These are phyloP conservation scores for Brachyhypopomus occidentalis DNA, from an alignment of 2,113 vertebrate species.

Conservation along the genomic window DNA sequence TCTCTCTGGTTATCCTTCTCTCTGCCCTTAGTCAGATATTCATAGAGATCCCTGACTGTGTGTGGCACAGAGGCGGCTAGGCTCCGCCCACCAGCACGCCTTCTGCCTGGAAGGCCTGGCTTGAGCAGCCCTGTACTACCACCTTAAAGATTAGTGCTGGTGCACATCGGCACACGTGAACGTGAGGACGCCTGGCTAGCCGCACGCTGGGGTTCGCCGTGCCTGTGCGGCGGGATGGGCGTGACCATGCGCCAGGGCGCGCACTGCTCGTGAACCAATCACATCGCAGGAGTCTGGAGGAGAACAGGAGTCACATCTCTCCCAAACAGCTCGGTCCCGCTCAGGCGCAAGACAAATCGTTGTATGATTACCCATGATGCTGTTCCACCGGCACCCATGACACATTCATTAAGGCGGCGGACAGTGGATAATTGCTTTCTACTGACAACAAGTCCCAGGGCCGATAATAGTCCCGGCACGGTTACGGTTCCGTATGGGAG, in stretches of 20 bases:
- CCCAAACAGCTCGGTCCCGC: constrained; percentile 32
- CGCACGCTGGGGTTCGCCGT: too few species aligned
- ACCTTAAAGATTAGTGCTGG: too few species aligned
- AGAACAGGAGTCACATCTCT: constrained; percentile 7
- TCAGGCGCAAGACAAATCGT: constrained; percentile 58
- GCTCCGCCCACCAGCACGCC: background rate
- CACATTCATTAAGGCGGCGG: constrained; percentile 56
- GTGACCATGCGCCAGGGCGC: too few species aligned
- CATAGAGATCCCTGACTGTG: background rate
- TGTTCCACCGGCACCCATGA: constrained; percentile 59
- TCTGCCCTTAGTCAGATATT: background rate
- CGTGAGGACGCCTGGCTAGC: too few species aligned
- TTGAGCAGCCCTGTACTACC: background rate
- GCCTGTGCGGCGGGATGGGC: too few species aligned
- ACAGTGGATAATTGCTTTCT: constrained; percentile 62
- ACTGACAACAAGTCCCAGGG: constrained; percentile 60
- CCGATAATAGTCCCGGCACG: constrained; percentile 60
- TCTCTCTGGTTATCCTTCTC: background rate
- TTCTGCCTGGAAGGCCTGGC: too few species aligned
- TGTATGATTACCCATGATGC: constrained; percentile 63
- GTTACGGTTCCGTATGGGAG: constrained; percentile 54
- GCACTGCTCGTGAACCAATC: background rate
- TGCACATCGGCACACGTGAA: too few species aligned
- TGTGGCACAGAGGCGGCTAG: background rate
- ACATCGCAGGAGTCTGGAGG: background rate